phyloP scores from a whole-genome alignment of 2,888 invertebrate genomes.

The Dolomedes plantarius region DNA sequence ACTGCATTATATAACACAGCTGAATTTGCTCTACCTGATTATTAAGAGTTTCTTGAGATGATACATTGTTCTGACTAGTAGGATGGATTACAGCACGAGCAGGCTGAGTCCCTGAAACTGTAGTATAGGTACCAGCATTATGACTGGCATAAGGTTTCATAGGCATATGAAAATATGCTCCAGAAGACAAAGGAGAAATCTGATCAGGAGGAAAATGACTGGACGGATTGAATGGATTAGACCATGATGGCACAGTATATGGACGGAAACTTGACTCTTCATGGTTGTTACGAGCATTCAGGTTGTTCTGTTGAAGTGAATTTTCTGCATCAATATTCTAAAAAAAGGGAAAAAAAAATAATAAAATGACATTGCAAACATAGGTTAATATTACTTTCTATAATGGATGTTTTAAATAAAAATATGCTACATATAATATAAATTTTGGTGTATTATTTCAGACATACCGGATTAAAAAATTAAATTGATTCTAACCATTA shows the following conservation, averaged over 20 bases:
- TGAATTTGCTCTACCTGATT: slow-evolving; percentile 69
- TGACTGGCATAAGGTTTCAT: slow-evolving; percentile 23
- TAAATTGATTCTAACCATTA: no score
- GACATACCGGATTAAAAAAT: no score
- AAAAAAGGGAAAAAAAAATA: no score
- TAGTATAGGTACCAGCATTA: slow-evolving; percentile 4
- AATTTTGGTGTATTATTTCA: no score
- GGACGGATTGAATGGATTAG: slow-evolving; percentile 46
- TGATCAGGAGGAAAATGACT: slow-evolving; percentile 24
- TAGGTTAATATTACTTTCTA: no score
- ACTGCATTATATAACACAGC: no score
- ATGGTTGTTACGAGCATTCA: background rate
- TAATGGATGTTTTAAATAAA: no score
- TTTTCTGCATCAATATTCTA: slow-evolving; percentile 39
- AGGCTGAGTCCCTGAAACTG: slow-evolving; percentile 25
- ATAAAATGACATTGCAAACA: no score
- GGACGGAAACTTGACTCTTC: slow-evolving; percentile 59
- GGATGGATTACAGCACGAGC: slow-evolving; percentile 45
- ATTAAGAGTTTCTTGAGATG: slow-evolving; percentile 64
- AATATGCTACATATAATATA: no score
- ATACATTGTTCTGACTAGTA: slow-evolving; percentile 39
- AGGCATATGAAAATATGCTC: slow-evolving; percentile 24
- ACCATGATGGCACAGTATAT: slow-evolving; percentile 28
- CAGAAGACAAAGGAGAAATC: slow-evolving; percentile 28
- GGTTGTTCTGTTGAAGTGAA: slow-evolving; percentile 17